Evolutionary conservation across 2,797 vertebrate genomes (phyloP).

Genomic region (Phalloptychus januarius): DNA sequence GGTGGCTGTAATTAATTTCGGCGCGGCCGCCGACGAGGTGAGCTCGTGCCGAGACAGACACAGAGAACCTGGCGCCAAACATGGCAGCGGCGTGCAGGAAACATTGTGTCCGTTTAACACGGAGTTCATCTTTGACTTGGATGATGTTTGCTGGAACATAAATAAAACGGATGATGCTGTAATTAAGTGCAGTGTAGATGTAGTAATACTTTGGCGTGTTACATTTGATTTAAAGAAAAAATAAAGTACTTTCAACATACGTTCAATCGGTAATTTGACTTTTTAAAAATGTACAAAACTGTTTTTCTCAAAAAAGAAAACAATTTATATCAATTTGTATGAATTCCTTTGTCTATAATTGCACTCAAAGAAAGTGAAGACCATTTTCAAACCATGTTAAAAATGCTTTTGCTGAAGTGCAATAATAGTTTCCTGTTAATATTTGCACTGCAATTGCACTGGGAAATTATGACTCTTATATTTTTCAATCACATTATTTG

Average conservation of each 20-base stretch:
- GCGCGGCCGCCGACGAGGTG: slow-evolving; percentile 41
- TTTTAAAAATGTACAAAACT: background rate
- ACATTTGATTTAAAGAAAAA: background rate
- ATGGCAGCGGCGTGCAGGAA: no score
- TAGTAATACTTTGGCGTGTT: background rate
- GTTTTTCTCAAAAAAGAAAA: background rate
- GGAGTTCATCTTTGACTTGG: background rate
- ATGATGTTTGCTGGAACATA: background rate
- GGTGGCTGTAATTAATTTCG: slow-evolving; percentile 63
- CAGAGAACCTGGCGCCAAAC: background rate
- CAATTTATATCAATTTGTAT: background rate
- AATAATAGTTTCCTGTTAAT: background rate
- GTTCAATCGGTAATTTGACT: background rate
- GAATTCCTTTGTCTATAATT: background rate
- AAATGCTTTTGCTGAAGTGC: background rate
- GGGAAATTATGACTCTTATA: no score
- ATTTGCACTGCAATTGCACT: no score
- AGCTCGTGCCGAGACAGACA: slow-evolving; percentile 23
- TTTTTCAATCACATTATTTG: no score
- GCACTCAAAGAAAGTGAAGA: background rate
- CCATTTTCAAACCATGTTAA: background rate
- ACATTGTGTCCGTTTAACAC: background rate
- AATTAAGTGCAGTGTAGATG: background rate
- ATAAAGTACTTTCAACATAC: background rate
- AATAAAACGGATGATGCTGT: background rate